Conservation (phyloP, 2,888 invertebrate species). For the Tanytarsus gracilentus region DNA sequence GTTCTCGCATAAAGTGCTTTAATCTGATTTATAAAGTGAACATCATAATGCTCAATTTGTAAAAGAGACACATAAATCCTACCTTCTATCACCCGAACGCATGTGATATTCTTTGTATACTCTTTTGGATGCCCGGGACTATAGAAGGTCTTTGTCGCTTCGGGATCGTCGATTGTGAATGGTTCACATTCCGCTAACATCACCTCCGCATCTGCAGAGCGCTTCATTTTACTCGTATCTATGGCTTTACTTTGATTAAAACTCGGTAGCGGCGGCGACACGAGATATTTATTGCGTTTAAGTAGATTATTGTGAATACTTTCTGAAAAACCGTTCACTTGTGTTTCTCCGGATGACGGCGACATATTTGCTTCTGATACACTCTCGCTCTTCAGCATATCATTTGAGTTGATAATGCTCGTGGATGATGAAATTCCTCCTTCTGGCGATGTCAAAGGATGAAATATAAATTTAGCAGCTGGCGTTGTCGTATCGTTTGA, state of each 20-base stretch:
- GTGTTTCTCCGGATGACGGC: no score
- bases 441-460: constrained; percentile 1
- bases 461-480: constrained; percentile 26
- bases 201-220: background rate
- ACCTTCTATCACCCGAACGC: constrained; percentile 59
- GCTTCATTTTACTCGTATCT: background rate
- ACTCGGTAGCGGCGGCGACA: no score
- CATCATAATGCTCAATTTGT: constrained; percentile 26
- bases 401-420: background rate
- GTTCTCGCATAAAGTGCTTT: no score
- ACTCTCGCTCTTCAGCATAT: constrained; percentile 7
- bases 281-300: no score
- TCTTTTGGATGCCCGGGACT: constrained; percentile 59
- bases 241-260: no score
- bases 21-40: constrained; percentile 22
- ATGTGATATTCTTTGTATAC: constrained; percentile 60
- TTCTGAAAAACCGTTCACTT: no score
- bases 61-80: no score
- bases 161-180: constrained; percentile 51
- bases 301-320: no score
- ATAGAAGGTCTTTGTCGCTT: constrained; percentile 53
- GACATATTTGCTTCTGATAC: constrained; percentile 14
- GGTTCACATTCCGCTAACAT: constrained; percentile 45
- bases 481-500: constrained; percentile 24
- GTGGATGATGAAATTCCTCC: background rate